A percentile compares a stretch with the other conserved stretches of the same genome.
Conservation (phyloP, 2,888 invertebrate species). For the Cephonodes hylas region DNA sequence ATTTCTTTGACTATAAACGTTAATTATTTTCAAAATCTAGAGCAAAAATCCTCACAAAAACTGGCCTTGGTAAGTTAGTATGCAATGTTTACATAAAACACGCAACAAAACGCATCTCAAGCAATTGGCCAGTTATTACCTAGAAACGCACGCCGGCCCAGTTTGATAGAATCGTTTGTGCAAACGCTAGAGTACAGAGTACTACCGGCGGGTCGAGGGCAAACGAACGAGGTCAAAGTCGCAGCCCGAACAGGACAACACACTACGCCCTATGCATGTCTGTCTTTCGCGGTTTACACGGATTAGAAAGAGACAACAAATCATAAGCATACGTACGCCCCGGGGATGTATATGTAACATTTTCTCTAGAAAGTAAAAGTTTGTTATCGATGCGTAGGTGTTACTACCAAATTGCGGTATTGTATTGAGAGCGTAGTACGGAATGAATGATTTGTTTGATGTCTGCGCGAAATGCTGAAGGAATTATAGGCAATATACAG, state of each 20-base stretch:
- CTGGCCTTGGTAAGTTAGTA: not conserved
- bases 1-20: too few species aligned
- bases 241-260: constrained; percentile 42
- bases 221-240: constrained; percentile 72
- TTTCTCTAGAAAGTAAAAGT: constrained; percentile 4
- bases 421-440: too few species aligned
- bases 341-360: not conserved
- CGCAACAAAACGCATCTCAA: not conserved
- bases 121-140: not conserved
- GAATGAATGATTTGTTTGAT: not conserved
- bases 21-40: not conserved
- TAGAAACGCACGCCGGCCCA: not conserved
- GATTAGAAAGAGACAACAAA: constrained; percentile 22
- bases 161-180: not conserved
- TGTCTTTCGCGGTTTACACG: constrained; percentile 25
- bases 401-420: not conserved
- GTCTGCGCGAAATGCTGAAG: too few species aligned
- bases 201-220: constrained; percentile 56
- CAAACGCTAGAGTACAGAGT: not conserved
- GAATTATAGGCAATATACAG: too few species aligned
- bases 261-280: constrained; percentile 31
- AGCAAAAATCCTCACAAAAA: not conserved
- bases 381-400: not conserved
- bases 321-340: not conserved
- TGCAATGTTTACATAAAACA: not conserved